A percentile compares a stretch with the other conserved stretches of the same genome.
Conservation (phyloP, 2,888 invertebrate genomes). For the Aradus depressus region DNA sequence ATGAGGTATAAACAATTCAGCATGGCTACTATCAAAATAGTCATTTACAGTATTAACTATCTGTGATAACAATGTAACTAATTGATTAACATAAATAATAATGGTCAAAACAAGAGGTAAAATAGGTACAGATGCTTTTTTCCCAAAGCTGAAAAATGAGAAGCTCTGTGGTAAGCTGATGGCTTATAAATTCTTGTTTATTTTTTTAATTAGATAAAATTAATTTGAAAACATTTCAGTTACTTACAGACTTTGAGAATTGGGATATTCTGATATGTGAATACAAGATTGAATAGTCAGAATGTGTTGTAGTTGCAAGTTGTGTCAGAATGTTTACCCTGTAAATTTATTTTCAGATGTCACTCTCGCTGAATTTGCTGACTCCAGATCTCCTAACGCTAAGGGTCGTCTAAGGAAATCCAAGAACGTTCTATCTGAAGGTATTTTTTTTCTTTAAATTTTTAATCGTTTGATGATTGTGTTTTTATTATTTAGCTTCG, state of each 20-base stretch:
- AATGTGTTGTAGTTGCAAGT: too few species aligned
- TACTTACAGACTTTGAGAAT: background rate
- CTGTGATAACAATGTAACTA: background rate
- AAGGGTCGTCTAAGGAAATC: constrained; percentile 36
- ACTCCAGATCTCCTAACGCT: constrained; percentile 38
- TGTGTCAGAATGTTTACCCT: background rate
- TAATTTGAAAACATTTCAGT: background rate
- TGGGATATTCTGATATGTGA: background rate
- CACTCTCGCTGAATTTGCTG: constrained; percentile 53
- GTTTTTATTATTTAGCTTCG: too few species aligned
- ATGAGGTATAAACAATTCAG: constrained; percentile 12
- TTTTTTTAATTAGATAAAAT: background rate
- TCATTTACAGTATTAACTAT: constrained; percentile 1
- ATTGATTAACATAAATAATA: background rate
- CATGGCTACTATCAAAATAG: constrained; percentile 8
- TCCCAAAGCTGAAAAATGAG: background rate
- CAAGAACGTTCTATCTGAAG: constrained; percentile 25
- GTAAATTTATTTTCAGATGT: constrained; percentile 43
- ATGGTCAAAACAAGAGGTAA: constrained; percentile 1
- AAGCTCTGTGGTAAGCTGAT: constrained; percentile 3
- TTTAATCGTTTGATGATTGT: too few species aligned
- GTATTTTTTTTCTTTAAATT: too few species aligned
- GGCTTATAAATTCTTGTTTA: too few species aligned
- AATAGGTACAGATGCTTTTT: constrained; percentile 2
- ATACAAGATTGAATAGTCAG: too few species aligned